A percentile compares a stretch with the other conserved stretches of the same genome.
Conservation (phyloP, 2,113 vertebrate genomes). For the Edolisoma coerulescens region DNA sequence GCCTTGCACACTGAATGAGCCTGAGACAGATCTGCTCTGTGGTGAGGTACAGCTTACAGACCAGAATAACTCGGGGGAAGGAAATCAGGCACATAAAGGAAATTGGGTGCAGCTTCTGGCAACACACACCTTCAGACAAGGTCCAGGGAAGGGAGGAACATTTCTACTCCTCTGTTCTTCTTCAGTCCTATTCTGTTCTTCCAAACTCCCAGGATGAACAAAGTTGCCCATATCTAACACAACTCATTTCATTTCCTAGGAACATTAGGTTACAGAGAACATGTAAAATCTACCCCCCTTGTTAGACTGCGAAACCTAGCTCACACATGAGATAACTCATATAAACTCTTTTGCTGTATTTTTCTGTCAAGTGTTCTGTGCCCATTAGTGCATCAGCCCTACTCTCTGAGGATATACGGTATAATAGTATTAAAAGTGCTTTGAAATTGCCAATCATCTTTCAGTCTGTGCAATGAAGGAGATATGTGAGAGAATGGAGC, state of each 20-base stretch:
- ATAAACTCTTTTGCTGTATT: background rate
- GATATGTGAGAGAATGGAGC: background rate
- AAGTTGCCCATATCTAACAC: background rate
- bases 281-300: background rate
- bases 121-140: background rate
- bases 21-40: background rate
- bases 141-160: background rate
- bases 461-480: background rate
- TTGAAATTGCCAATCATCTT: background rate
- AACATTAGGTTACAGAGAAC: background rate
- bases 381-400: background rate
- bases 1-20: background rate
- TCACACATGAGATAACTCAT: background rate
- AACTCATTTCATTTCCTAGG: background rate
- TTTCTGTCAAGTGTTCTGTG: background rate
- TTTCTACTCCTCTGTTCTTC: background rate
- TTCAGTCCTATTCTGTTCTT: background rate
- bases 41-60: background rate
- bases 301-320: background rate
- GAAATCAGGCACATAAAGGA: background rate
- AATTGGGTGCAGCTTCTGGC: background rate
- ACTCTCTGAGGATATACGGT: background rate
- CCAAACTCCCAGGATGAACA: background rate
- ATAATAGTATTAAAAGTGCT: constrained; percentile 30
- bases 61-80: background rate